Evolutionary conservation across 1,140 invertebrate genomes (phyloP).

Genomic region (Bathynomus jamesi): DNA sequence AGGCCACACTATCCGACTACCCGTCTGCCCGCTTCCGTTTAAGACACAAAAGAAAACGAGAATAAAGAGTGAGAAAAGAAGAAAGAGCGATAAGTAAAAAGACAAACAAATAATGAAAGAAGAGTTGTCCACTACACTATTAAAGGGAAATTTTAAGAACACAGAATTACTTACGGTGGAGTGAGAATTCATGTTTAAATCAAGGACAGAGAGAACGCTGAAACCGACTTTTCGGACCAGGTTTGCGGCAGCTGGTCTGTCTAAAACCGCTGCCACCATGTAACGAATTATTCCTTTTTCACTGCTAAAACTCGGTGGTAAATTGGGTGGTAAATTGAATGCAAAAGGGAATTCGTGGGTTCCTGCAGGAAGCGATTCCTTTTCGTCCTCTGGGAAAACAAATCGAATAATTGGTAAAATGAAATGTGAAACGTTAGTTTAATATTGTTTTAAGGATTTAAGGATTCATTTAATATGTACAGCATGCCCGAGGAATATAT

Average conservation of each 20-base stretch:
- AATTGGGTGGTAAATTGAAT: constrained; percentile 45
- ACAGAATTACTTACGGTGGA: constrained; percentile 22
- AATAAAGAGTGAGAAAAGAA: no score
- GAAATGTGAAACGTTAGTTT: not conserved
- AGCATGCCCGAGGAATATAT: not conserved
- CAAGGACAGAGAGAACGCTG: constrained; percentile 38
- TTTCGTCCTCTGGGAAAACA: constrained; percentile 35
- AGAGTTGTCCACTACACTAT: no score
- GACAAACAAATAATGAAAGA: no score
- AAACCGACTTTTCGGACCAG: constrained; percentile 37
- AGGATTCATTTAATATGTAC: not conserved
- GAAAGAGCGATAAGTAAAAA: no score
- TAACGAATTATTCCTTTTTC: constrained; percentile 46
- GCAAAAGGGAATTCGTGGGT: constrained; percentile 47
- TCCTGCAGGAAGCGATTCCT: constrained; percentile 42
- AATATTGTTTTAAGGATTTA: not conserved
- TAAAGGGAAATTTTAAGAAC: no score
- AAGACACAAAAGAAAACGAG: no score
- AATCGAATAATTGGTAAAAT: not conserved
- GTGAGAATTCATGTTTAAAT: constrained; percentile 40
- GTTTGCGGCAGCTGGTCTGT: constrained; percentile 41
- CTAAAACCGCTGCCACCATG: constrained; percentile 44
- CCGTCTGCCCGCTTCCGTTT: no score
- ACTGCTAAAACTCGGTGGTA: constrained; percentile 48
- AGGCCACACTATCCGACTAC: no score